Conservation (phyloP, 2,113 vertebrate genomes). For the Ictidomys tridecemlineatus region DNA sequence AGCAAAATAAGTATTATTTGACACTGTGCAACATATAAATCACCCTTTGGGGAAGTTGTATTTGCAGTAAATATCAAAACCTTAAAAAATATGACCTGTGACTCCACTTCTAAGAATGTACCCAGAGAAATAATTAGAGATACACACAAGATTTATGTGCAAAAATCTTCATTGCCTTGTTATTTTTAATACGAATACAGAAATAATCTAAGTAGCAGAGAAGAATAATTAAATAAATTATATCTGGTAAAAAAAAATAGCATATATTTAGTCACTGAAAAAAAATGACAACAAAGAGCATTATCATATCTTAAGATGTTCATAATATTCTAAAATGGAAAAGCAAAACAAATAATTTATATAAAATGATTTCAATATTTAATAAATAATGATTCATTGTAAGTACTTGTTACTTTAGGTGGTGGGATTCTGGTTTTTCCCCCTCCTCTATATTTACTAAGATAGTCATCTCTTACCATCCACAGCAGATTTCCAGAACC, state of each 20-base stretch:
- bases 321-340: background rate
- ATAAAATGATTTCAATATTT: conserved; percentile 19
- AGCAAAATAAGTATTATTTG: conserved; percentile 31
- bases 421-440: background rate
- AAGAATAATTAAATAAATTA: conserved; percentile 37
- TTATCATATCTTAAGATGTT: background rate
- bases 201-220: conserved; percentile 58
- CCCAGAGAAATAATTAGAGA: conserved; percentile 35
- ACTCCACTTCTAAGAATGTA: background rate
- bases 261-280: background rate
- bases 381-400: background rate
- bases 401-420: background rate
- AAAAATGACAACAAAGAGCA: background rate
- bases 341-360: background rate
- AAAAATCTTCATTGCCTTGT: background rate
- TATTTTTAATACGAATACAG: conserved; percentile 29
- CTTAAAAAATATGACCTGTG: conserved; percentile 20
- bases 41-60: background rate
- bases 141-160: background rate
- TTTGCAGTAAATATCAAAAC: conserved; percentile 21
- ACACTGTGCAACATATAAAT: background rate
- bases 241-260: conserved; percentile 14
- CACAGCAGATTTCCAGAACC: background rate
- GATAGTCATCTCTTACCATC: background rate
- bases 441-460: background rate